phyloP scores from a whole-genome alignment of 2,888 invertebrate genomes.

The Cryptophagus acutangulus region DNA sequence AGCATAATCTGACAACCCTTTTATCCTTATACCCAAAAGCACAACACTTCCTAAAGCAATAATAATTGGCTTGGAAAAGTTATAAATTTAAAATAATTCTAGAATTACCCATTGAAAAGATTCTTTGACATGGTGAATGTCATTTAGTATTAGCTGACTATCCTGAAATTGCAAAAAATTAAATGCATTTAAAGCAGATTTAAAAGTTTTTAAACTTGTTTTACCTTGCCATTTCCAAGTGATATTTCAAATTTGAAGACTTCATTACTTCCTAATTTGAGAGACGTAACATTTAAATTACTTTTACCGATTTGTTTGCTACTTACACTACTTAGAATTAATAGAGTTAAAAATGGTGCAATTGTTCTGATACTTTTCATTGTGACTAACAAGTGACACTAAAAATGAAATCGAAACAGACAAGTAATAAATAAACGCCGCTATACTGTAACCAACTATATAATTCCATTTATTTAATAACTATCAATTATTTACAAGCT shows the following conservation, averaged over 20 bases:
- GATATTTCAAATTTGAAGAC: constrained; percentile 19
- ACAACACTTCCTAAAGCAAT: no score
- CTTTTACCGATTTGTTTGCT: constrained; percentile 4
- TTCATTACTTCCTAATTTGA: constrained; percentile 16
- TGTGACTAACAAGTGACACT: not conserved
- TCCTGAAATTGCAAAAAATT: constrained; percentile 12
- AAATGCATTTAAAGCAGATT: constrained; percentile 7
- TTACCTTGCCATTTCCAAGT: constrained; percentile 18
- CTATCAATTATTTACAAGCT: constrained; percentile 8
- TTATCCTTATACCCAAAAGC: constrained; percentile 15
- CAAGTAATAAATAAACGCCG: no score
- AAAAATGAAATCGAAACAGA: no score
- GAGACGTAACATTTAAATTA: constrained; percentile 7
- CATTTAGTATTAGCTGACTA: constrained; percentile 13
- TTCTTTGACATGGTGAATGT: constrained; percentile 12
- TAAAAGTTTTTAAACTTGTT: constrained; percentile 10
- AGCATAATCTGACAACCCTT: constrained; percentile 12
- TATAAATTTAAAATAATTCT: no score
- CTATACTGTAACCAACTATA: not conserved
- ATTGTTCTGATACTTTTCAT: constrained; percentile 2
- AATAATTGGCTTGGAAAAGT: no score
- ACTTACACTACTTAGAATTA: constrained; percentile 5
- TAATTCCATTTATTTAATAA: not conserved
- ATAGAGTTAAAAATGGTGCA: no score
- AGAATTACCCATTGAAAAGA: constrained; percentile 19